phyloP scores from a whole-genome alignment of 2,113 vertebrate genomes.

The Amblyornis subalaris region DNA sequence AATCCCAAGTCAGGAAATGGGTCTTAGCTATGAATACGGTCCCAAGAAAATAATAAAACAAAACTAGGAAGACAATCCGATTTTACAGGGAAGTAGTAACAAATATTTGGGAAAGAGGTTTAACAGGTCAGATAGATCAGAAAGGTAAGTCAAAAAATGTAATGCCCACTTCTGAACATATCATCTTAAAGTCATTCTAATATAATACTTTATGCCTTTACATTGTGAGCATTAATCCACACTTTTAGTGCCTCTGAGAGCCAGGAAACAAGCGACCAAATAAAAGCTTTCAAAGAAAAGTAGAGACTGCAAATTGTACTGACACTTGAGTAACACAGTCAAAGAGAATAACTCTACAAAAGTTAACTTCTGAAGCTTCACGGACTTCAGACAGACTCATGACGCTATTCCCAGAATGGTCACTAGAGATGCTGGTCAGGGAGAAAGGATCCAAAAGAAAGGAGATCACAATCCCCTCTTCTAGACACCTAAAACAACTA shows the following conservation, averaged over 20 bases:
- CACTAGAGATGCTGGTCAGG: not conserved
- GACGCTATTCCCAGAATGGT: fast-evolving
- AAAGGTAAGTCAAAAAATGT: not conserved
- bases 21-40: not conserved
- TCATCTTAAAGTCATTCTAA: not conserved
- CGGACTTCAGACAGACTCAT: not conserved
- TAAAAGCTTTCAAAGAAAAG: not conserved
- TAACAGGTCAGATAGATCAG: not conserved
- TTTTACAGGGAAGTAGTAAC: not conserved
- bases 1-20: not conserved
- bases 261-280: not conserved
- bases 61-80: not conserved
- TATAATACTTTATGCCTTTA: not conserved
- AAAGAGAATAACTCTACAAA: not conserved
- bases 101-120: not conserved
- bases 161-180: not conserved
- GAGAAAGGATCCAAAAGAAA: not conserved
- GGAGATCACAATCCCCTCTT: not conserved
- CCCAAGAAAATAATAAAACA: not conserved
- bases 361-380: not conserved
- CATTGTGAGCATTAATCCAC: not conserved
- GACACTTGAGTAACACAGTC: not conserved
- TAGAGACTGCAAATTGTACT: not conserved
- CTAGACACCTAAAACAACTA: not conserved
- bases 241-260: not conserved